A percentile compares a stretch with the other conserved stretches of the same genome.
These are phyloP conservation scores for Monochamus saltuarius DNA, from an alignment of 1,140 invertebrate species.

Conservation along the genomic window DNA sequence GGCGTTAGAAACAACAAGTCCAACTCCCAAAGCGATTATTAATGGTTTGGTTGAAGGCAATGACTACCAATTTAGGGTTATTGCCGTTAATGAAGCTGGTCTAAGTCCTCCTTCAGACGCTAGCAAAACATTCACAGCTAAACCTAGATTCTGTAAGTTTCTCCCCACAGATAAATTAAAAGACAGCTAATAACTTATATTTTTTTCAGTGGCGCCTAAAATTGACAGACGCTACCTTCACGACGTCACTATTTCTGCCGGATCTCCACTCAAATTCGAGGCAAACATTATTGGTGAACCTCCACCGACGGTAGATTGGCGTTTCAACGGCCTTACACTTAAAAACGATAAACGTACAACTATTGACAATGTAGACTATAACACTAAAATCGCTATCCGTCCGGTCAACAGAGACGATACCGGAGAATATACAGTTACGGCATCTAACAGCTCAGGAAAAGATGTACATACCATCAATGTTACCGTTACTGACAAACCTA, in stretches of 20 bases:
- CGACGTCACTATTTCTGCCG: slow-evolving; percentile 87
- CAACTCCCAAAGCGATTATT: slow-evolving; percentile 71
- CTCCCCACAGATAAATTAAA: slow-evolving; percentile 6
- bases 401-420: slow-evolving; percentile 78
- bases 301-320: slow-evolving; percentile 87
- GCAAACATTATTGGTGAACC: slow-evolving; percentile 90
- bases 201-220: slow-evolving; percentile 79
- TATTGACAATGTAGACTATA: slow-evolving; percentile 85
- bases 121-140: slow-evolving; percentile 87
- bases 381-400: slow-evolving; percentile 82
- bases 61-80: slow-evolving; percentile 98
- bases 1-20: slow-evolving; percentile 75
- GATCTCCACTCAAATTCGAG: slow-evolving; percentile 89
- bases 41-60: slow-evolving; percentile 93
- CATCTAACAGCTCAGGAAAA: slow-evolving; percentile 81
- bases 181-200: not conserved
- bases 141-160: slow-evolving; percentile 78
- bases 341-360: slow-evolving; percentile 61
- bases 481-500: slow-evolving; percentile 88
- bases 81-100: slow-evolving; percentile 93
- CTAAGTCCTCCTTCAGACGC: slow-evolving; percentile 84
- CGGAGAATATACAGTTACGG: slow-evolving; percentile 86
- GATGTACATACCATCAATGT: slow-evolving; percentile 89
- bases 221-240: slow-evolving; percentile 90
- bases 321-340: slow-evolving; percentile 64